Percentiles rank a stretch among this genome's conserved stretches.
Evolutionary conservation across 2,797 vertebrate genomes (phyloP).

Genomic region (Rhadinocentrus ornatus): DNA sequence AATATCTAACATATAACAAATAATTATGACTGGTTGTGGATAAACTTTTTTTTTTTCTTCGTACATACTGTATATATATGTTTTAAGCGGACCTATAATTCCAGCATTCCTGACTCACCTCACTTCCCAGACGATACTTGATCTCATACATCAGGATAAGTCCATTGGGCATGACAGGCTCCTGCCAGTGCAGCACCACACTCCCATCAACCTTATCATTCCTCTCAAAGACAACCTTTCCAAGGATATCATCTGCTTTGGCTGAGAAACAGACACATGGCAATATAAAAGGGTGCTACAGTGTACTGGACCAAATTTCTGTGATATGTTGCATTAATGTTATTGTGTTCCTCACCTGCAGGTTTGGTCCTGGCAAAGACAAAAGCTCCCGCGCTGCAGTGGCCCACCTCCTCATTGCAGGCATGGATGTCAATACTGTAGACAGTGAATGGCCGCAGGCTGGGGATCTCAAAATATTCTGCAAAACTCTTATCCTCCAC

Average conservation of each 20-base stretch:
- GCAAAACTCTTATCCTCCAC: slow-evolving; percentile 84
- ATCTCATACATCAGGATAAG: slow-evolving; percentile 98
- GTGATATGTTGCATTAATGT: not conserved
- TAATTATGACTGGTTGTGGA: not conserved
- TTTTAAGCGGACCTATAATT: not conserved
- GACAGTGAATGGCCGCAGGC: slow-evolving; percentile 93
- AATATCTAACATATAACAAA: slow-evolving; percentile 3
- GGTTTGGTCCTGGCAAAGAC: slow-evolving; percentile 97
- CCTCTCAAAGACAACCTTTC: slow-evolving; percentile 85
- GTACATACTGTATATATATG: too few relatives aligned
- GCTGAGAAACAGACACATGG: slow-evolving; percentile 77
- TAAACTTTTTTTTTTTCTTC: not conserved
- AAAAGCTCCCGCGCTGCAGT: slow-evolving; percentile 94
- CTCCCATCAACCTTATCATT: slow-evolving; percentile 88
- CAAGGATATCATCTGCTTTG: slow-evolving; percentile 95
- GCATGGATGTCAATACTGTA: slow-evolving; percentile 98
- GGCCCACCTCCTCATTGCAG: slow-evolving; percentile 92
- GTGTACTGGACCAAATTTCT: not conserved
- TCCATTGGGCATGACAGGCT: slow-evolving; percentile 92
- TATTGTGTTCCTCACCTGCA: slow-evolving; percentile 82
- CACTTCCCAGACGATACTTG: slow-evolving; percentile 88
- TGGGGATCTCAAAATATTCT: slow-evolving; percentile 89
- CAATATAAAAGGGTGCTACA: not conserved
- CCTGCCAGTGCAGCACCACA: slow-evolving; percentile 90
- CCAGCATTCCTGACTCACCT: slow-evolving; percentile 82